Evolutionary conservation across 1,140 invertebrate genomes (phyloP).

Genomic region (Scaptodrosophila lebanonensis): DNA sequence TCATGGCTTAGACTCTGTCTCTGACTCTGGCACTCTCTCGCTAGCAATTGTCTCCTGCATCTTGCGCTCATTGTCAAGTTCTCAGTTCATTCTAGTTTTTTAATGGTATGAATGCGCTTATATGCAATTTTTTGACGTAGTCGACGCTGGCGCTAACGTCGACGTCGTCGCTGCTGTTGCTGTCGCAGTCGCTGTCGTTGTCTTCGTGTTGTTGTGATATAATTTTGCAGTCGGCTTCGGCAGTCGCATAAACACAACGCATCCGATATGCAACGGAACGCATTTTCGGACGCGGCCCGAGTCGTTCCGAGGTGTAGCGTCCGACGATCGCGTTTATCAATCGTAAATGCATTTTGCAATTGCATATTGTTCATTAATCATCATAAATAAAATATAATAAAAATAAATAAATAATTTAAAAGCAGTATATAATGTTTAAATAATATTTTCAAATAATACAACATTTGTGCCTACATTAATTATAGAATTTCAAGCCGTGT

Average conservation of each 20-base stretch:
- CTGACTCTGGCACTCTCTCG: slow-evolving; percentile 5
- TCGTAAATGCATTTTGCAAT: slow-evolving; percentile 68
- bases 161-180: slow-evolving; percentile 39
- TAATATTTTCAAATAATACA: not conserved
- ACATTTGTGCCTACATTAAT: slow-evolving; percentile 4
- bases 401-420: not conserved
- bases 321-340: slow-evolving; percentile 77
- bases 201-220: slow-evolving; percentile 76
- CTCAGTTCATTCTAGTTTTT: slow-evolving; percentile 62
- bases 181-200: slow-evolving; percentile 32
- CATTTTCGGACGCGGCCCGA: slow-evolving; percentile 78
- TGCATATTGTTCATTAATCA: slow-evolving; percentile 28
- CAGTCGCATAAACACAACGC: slow-evolving; percentile 77
- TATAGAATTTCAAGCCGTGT: not conserved
- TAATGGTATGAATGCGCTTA: slow-evolving; percentile 53
- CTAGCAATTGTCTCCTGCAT: too few relatives aligned
- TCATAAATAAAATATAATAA: slow-evolving; percentile 6
- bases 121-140: slow-evolving; percentile 60
- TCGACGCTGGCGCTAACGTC: slow-evolving; percentile 27
- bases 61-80: slow-evolving; percentile 29
- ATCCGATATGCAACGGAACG: slow-evolving; percentile 78
- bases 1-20: slow-evolving; percentile 1
- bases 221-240: slow-evolving; percentile 75
- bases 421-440: not conserved
- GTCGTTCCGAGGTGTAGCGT: slow-evolving; percentile 77